phyloP scores from a whole-genome alignment of 1,140 invertebrate genomes.

The Diuraphis noxia region DNA sequence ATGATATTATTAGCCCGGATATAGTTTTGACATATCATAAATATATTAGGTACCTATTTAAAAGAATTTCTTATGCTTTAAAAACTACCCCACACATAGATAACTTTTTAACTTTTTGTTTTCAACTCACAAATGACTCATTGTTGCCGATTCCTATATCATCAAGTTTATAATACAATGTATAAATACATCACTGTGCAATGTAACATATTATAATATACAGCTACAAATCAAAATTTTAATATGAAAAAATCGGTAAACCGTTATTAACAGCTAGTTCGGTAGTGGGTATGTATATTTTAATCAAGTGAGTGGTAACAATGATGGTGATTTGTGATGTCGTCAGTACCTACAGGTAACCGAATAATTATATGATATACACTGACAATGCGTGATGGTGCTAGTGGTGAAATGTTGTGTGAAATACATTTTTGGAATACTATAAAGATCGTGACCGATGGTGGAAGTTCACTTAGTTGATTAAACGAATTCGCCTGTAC shows the following conservation, averaged over 20 bases:
- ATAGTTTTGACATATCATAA: neutral
- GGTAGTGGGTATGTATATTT: neutral
- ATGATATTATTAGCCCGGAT: neutral
- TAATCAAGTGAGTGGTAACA: neutral
- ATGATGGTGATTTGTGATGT: neutral
- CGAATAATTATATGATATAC: neutral
- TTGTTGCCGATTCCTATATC: neutral
- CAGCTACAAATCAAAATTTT: neutral
- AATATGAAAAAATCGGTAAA: neutral
- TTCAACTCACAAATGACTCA: neutral
- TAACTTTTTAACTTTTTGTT: neutral
- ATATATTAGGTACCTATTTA: neutral
- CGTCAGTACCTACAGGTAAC: neutral
- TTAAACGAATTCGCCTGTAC: neutral
- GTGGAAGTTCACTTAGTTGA: neutral
- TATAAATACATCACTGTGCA: neutral
- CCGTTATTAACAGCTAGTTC: neutral
- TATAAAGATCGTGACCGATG: neutral
- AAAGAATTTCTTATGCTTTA: neutral
- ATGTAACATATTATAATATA: neutral
- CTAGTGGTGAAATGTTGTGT: neutral
- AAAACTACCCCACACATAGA: neutral
- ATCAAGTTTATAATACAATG: neutral
- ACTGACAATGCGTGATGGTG: neutral
- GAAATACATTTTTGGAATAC: neutral